Evolutionary conservation across 1,140 invertebrate species (phyloP).

Genomic region (Nymphalis io): DNA sequence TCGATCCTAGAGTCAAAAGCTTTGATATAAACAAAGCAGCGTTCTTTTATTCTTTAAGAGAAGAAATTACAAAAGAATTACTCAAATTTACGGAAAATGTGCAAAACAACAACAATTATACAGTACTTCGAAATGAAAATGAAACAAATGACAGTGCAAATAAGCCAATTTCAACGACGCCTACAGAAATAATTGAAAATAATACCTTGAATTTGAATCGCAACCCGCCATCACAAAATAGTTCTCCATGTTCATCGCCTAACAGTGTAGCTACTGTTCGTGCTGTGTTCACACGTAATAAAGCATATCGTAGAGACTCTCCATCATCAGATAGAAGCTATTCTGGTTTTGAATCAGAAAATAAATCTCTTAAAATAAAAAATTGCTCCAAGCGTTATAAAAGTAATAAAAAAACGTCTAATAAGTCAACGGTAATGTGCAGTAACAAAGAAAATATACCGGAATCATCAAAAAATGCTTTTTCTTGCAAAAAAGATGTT

Average conservation of each 20-base stretch:
- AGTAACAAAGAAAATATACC: conserved; percentile 66
- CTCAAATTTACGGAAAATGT: conserved; percentile 42
- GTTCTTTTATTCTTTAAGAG: conserved; percentile 9
- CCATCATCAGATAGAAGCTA: conserved; percentile 45
- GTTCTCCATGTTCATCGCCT: conserved; percentile 64
- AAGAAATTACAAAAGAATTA: conserved; percentile 44
- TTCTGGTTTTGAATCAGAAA: conserved; percentile 29
- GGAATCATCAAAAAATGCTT: conserved; percentile 45
- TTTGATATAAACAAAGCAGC: conserved; percentile 19
- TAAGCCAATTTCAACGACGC: conserved; percentile 29
- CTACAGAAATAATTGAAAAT: conserved; percentile 36
- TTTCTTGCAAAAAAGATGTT: conserved; percentile 30
- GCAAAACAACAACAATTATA: conserved; percentile 45
- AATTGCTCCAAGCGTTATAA: conserved; percentile 44
- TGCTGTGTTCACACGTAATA: conserved; percentile 36
- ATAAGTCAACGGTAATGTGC: conserved; percentile 27
- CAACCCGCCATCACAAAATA: conserved; percentile 56
- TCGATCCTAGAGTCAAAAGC: conserved; percentile 9
- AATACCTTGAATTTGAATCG: conserved; percentile 35
- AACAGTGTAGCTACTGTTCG: conserved; percentile 64
- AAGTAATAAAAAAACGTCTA: conserved; percentile 38
- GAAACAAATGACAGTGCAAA: conserved; percentile 42
- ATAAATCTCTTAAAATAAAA: conserved; percentile 41
- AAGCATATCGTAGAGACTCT: conserved; percentile 36
- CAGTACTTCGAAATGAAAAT: conserved; percentile 63